These are phyloP conservation scores for Centropus unirufus DNA, from an alignment of 2,113 vertebrate genomes.

Conservation along the genomic window DNA sequence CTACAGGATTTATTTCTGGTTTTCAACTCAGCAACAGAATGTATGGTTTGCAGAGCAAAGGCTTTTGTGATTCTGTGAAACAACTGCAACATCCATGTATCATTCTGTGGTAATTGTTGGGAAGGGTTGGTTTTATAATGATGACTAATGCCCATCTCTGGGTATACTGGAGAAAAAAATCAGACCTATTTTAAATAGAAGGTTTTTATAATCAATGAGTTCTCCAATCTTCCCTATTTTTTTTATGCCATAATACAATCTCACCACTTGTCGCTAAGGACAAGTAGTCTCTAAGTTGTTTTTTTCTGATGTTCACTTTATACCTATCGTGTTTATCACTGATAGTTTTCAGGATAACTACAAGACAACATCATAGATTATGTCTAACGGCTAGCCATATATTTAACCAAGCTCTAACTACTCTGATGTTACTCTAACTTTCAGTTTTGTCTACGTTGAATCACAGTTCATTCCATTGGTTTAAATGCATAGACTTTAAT, in stretches of 20 bases:
- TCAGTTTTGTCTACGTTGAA: neutral
- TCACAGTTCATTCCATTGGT: neutral
- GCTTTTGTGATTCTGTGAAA: neutral
- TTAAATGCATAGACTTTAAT: neutral
- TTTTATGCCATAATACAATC: neutral
- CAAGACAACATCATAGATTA: neutral
- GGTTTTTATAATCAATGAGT: neutral
- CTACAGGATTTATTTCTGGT: constrained; percentile 25
- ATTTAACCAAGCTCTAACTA: neutral
- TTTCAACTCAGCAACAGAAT: neutral
- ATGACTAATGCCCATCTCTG: neutral
- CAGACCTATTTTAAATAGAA: neutral
- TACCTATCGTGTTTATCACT: neutral
- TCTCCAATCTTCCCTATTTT: neutral
- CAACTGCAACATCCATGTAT: neutral
- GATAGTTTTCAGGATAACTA: neutral
- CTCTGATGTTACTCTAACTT: neutral
- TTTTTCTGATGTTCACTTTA: neutral
- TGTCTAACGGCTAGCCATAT: neutral
- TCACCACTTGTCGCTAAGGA: neutral
- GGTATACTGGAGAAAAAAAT: neutral
- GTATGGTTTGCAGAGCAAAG: neutral
- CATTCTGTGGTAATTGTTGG: neutral
- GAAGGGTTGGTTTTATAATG: neutral
- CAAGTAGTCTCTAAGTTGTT: neutral